Base-by-base conservation (phyloP, 2,888 invertebrate genomes). In the Nomada ferruginata region DNA sequence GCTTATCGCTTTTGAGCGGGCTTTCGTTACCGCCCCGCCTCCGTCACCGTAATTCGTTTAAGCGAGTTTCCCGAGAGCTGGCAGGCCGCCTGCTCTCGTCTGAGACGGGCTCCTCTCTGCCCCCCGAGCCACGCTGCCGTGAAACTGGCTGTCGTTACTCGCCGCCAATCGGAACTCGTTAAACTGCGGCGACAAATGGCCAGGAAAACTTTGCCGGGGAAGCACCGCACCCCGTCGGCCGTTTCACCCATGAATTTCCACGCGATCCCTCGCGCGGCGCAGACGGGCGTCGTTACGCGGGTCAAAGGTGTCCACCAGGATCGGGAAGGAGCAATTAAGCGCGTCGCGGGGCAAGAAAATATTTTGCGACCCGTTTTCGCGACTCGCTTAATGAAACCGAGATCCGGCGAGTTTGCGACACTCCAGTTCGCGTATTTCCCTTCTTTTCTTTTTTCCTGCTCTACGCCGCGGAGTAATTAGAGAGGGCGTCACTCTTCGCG, bases 161-260 rank as follows among this genome's bases (percentile, higher is more conserved):
- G 57, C n/a, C 76, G 79, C n/a, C 76, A 69, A 78, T 78, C 78
- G 60, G 20, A 50, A 66, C 76, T 80, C 72, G 82, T 82, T 80
- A 80, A 76, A 72, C 61, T 9, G 50, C 71, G 53, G n/a, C 60
- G 60, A 79, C 82, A 64, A 82, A 80, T 64, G 63, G 76, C 55
- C 71, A 52, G 63, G 50, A 64, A 82, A 77, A 77, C 44, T 70
- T 74, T 42, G 26, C 50, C 26, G 78, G 53, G 18, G 4, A 18
- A 50, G 18, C 50, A 5, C 15, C 23, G 18, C 26, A 9, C 2
- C 47, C 13, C 15, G 29, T 36, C 10, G 29, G 13, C 50, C 23
- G 68, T 68, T 66, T 73, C 66, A 5, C 53, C 23, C n/a, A 20
- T 23, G 70, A 79, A 65, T 71, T 75, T 75, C 55, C 59, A 50